These are phyloP conservation scores for Phalanger gymnotis DNA, from an alignment of 2,797 vertebrate species.

Conservation along the genomic window DNA sequence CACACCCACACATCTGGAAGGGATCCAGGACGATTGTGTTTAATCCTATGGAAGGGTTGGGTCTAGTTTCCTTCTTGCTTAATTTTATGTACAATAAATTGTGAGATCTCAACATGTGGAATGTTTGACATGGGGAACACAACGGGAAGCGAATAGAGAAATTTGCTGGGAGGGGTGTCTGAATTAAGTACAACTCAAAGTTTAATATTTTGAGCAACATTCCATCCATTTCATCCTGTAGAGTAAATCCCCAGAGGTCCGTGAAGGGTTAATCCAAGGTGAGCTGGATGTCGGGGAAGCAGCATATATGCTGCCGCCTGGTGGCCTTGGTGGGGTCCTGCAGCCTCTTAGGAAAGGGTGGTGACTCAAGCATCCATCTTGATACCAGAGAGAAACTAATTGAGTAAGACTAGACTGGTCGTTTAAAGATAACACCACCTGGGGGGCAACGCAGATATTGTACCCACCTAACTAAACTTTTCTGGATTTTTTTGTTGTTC, in stretches of 20 bases:
- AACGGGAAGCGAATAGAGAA: neutral
- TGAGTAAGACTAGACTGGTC: neutral
- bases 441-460: neutral
- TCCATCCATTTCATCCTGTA: neutral
- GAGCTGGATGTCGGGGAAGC: neutral
- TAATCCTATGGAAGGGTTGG: too few relatives aligned
- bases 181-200: neutral
- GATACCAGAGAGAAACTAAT: too few relatives aligned
- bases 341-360: neutral
- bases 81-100: neutral
- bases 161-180: neutral
- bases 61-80: too few relatives aligned
- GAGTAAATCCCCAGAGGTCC: neutral
- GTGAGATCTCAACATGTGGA: neutral
- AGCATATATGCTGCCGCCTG: neutral
- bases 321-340: neutral
- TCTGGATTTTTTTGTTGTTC: neutral
- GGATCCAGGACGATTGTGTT: neutral
- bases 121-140: neutral
- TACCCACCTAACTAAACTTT: neutral
- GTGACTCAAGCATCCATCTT: neutral
- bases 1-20: neutral
- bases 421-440: neutral
- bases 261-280: neutral
- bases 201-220: neutral